These are phyloP conservation scores for Sarotherodon lohbergeri DNA, from an alignment of 2,113 vertebrate genomes.

Conservation along the genomic window DNA sequence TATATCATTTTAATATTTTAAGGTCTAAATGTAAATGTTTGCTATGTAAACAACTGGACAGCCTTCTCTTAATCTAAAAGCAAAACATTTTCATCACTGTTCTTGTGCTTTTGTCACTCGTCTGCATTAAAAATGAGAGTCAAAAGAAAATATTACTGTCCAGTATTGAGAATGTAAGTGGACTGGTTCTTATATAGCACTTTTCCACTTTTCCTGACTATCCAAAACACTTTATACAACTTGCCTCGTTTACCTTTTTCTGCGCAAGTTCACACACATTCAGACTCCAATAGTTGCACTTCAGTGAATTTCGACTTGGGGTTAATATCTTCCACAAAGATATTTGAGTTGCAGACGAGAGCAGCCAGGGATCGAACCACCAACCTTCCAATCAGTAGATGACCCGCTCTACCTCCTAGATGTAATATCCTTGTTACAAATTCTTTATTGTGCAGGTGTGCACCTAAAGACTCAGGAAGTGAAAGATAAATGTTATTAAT, in stretches of 20 bases:
- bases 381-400: not conserved
- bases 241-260: not conserved
- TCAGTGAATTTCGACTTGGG: not conserved
- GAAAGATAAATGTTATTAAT: conserved; percentile 29
- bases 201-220: not conserved
- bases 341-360: not conserved
- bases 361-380: not conserved
- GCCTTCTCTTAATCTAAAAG: not conserved
- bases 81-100: not conserved
- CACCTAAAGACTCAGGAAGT: not conserved
- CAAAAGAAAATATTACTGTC: not conserved
- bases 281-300: not conserved
- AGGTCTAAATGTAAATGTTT: not conserved
- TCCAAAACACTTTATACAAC: not conserved
- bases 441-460: not conserved
- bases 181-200: not conserved
- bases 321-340: not conserved
- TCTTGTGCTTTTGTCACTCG: not conserved
- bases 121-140: not conserved
- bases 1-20: not conserved
- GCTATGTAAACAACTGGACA: not conserved
- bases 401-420: not conserved
- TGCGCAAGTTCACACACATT: not conserved
- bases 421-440: not conserved
- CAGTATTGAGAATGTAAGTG: not conserved